Conservation (phyloP, 2,797 vertebrate species). For the Eulemur albifrons region DNA sequence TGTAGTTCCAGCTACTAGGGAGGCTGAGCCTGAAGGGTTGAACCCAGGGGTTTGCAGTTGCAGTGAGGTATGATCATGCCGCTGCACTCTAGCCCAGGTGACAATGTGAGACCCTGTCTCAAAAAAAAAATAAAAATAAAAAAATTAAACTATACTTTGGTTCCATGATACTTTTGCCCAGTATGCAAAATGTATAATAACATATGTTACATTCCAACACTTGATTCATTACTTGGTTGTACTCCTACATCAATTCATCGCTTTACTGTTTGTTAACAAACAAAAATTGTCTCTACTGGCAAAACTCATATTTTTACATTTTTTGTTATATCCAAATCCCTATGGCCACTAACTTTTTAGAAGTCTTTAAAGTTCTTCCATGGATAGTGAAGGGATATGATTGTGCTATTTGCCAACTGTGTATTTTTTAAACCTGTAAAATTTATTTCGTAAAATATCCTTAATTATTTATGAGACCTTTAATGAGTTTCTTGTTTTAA, state of each 20-base stretch:
- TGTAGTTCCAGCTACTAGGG: background rate
- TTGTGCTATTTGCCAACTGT: background rate
- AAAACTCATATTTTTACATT: background rate
- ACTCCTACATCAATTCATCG: background rate
- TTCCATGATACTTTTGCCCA: background rate
- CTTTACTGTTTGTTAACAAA: background rate
- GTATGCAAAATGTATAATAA: background rate
- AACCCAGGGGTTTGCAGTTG: background rate
- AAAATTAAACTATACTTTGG: background rate
- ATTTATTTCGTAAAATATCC: conserved; percentile 32
- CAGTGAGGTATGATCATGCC: background rate
- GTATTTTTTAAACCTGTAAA: conserved; percentile 10
- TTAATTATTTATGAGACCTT: conserved; percentile 23
- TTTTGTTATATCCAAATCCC: background rate
- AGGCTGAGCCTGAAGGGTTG: background rate
- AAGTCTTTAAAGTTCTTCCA: background rate
- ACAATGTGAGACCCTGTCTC: background rate
- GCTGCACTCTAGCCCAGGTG: background rate
- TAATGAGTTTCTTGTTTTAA: conserved; percentile 51
- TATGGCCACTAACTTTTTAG: background rate
- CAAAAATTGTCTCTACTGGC: background rate
- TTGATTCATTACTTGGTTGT: background rate
- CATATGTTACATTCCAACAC: background rate
- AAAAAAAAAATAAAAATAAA: background rate
- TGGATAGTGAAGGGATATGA: background rate